A percentile compares a stretch with the other conserved stretches of the same genome.
Evolutionary conservation across 2,797 vertebrate genomes (phyloP).

Genomic region (Pseudomugil gertrudae): DNA sequence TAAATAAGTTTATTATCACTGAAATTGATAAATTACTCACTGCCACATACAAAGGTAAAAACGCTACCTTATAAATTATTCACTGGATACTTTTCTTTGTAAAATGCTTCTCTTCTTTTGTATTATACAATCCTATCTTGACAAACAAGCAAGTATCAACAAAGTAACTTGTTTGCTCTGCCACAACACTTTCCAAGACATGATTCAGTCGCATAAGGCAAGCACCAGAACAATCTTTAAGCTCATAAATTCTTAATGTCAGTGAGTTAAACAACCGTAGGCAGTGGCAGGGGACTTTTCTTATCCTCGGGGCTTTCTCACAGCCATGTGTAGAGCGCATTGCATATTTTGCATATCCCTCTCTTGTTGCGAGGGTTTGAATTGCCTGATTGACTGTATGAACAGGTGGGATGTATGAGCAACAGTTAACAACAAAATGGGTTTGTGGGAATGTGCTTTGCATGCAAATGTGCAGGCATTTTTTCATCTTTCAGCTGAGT

Average conservation of each 20-base stretch:
- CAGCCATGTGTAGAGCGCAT: slow-evolving; percentile 56
- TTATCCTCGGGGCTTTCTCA: slow-evolving; percentile 59
- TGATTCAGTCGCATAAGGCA: slow-evolving; percentile 39
- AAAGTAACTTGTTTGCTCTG: slow-evolving; percentile 63
- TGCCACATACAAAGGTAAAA: neutral
- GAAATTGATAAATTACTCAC: neutral
- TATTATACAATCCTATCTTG: slow-evolving; percentile 34
- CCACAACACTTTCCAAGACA: slow-evolving; percentile 49
- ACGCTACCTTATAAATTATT: neutral
- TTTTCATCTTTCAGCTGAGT: neutral
- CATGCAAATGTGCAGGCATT: neutral
- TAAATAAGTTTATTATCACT: neutral
- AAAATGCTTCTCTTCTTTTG: slow-evolving; percentile 20
- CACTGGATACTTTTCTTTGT: neutral
- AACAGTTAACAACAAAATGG: neutral
- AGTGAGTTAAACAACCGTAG: slow-evolving; percentile 69
- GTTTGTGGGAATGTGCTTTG: slow-evolving; percentile 1
- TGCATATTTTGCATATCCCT: slow-evolving; percentile 34
- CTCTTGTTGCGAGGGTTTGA: slow-evolving; percentile 28
- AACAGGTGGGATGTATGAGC: neutral
- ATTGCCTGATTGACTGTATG: slow-evolving; percentile 3
- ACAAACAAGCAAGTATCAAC: slow-evolving; percentile 59
- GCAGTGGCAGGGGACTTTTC: slow-evolving; percentile 53
- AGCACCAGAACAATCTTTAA: slow-evolving; percentile 54
- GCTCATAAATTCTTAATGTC: slow-evolving; percentile 76